Percentiles rank a stretch among this genome's conserved stretches.
phyloP scores from a whole-genome alignment of 2,113 vertebrate genomes.

The Microcebus murinus region DNA sequence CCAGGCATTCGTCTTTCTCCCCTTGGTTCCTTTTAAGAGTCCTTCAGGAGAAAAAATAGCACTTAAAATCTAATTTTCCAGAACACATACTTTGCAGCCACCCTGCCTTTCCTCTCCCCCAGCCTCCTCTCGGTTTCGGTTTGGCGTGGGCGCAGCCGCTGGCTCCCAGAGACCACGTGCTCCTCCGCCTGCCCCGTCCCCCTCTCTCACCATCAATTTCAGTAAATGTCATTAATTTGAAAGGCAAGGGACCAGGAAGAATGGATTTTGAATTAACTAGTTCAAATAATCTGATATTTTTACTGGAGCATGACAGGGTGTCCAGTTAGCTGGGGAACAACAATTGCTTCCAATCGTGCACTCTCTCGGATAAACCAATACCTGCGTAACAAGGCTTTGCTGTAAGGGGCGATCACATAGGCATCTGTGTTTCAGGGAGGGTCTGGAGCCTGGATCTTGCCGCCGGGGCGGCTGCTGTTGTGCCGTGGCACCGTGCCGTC shows the following conservation, averaged over 20 bases:
- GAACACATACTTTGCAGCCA: background rate
- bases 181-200: background rate
- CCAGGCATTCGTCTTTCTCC: background rate
- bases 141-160: background rate
- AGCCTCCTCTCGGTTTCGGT: rapidly evolving
- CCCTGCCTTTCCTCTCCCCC: background rate
- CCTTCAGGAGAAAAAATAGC: background rate
- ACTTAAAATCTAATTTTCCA: slow-evolving; percentile 41
- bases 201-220: slow-evolving; percentile 24
- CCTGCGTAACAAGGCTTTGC: slow-evolving; percentile 37
- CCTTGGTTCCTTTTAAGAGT: background rate
- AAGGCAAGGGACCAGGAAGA: slow-evolving; percentile 66
- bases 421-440: background rate
- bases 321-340: slow-evolving; percentile 39
- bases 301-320: slow-evolving; percentile 46
- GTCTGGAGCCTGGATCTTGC: background rate
- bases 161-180: background rate
- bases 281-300: slow-evolving; percentile 70
- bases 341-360: slow-evolving; percentile 17
- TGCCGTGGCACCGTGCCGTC: background rate
- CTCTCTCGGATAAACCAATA: slow-evolving; percentile 48
- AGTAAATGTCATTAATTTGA: slow-evolving; percentile 56
- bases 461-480: background rate
- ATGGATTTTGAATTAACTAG: slow-evolving; percentile 76
- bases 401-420: background rate